Base-by-base conservation (phyloP, 2,797 vertebrate species). In the Melanotaenia trifasciata region DNA sequence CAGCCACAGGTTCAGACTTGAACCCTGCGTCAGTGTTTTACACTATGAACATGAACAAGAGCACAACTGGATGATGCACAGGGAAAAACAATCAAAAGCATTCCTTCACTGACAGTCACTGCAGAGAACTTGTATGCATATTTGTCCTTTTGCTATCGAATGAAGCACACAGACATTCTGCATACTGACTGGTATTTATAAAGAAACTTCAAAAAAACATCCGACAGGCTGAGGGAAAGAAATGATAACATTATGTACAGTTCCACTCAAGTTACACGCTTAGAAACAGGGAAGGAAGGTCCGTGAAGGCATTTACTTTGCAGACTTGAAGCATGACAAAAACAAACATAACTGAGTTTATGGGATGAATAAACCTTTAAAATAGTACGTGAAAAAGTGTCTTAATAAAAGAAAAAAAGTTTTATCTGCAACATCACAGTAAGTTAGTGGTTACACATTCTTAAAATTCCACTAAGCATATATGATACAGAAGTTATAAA, bases 1-100 rank as follows among this genome's bases (percentile, higher is more conserved):
- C 76, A 51, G 63, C 62, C 11, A 78, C 92, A 90, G 63, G 91
- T 87, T 72, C 61, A 38, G 79, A 84, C 92, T 76, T 14, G 91
- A 90, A 70, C 40, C 8, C 54, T 26, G 67, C 11, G 20, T 81
- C 76, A 62, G 5, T 10, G 64, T 65, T 26, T 5, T 61, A n/a
- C 47, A 58, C 16, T 72, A 50, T 74, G 45, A 70, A 14, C 38
- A 54, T 3, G 33, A 68, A 59, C 36, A 36, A 54, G 24, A 72
- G 14, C 70, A 69, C 9, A 58, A 28, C 16, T 51, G 20, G n/a
- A 56, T 24, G n/a, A 64, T 50, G 50, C 13, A 12, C 53, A 30
- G 54, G 18, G 16, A 32, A 38, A 43, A 20, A 13, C 38, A n/a
- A 7, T 1, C 2, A 5, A 33, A 54, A 24, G 22, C 8, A 58